A percentile compares a stretch with the other conserved stretches of the same genome.
Evolutionary conservation across 1,140 invertebrate genomes (phyloP).

Genomic region (Pachyrhynchus sulphureomaculatus): DNA sequence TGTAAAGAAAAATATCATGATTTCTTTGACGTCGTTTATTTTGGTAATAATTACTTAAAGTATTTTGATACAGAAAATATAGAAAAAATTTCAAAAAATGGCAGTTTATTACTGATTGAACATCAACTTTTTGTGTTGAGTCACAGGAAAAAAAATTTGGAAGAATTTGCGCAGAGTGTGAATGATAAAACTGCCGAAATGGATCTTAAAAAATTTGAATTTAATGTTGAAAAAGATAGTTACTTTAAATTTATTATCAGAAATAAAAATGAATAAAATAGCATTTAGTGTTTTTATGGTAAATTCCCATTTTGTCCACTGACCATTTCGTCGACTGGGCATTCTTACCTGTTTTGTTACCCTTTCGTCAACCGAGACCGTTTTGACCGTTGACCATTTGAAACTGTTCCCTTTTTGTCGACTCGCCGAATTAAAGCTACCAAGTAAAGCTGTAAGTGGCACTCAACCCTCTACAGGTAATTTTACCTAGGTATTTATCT

Average conservation of each 20-base stretch:
- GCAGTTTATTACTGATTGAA: conserved; percentile 39
- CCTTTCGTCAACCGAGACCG: too few relatives aligned
- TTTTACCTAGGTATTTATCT: too few relatives aligned
- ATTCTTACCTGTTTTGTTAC: too few relatives aligned
- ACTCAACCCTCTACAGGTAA: too few relatives aligned
- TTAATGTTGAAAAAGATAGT: conserved; percentile 41
- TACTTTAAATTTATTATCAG: conserved; percentile 43
- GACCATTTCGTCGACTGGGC: too few relatives aligned
- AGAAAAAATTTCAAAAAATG: conserved; percentile 32
- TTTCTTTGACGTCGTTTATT: conserved; percentile 47
- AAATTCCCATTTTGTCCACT: too few relatives aligned
- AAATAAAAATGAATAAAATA: background rate
- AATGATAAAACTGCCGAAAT: conserved; percentile 34
- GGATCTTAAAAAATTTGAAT: conserved; percentile 23
- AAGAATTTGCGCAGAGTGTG: conserved; percentile 37
- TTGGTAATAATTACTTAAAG: conserved; percentile 38
- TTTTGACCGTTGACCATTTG: too few relatives aligned
- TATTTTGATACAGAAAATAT: conserved; percentile 36
- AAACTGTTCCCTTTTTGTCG: too few relatives aligned
- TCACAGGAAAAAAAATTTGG: conserved; percentile 41
- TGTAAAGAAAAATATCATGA: conserved; percentile 38
- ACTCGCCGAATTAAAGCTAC: too few relatives aligned
- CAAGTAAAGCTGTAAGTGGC: too few relatives aligned
- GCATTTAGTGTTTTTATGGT: too few relatives aligned
- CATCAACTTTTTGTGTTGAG: conserved; percentile 44